Base-by-base conservation (phyloP, 1,140 invertebrate species). In the Bactericera cockerelli region DNA sequence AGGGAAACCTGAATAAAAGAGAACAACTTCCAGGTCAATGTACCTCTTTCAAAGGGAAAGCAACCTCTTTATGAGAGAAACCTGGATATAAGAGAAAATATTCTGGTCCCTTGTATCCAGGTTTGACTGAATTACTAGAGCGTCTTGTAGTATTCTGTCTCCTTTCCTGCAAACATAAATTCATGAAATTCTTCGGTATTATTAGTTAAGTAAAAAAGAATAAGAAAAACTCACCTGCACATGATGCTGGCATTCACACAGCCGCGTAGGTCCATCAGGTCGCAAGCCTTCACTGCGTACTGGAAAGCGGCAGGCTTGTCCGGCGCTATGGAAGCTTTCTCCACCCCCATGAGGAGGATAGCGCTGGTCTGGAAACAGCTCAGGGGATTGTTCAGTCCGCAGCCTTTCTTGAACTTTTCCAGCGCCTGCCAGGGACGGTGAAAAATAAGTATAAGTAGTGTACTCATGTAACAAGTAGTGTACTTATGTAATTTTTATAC, bases 211-310 rank as follows among this genome's bases (percentile, higher is more conserved):
- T n/a, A n/a, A n/a, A n/a, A n/a, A n/a, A n/a, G n/a, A n/a, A n/a
- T n/a, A n/a, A n/a, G n/a, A n/a, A n/a, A n/a, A 31, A 49, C 42
- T 49, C 4, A 49, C 42, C 42, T 66, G 68, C 90, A 89, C 86
- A 91, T 89, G 64, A 85, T 79, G 63, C 87, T 85, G 1, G 93
- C 67, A 75, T 94, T 94, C 0, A 81, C 81, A 75, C 92, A 95
- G 1, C 87, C 86, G 67, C 84, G 86, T 58, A 88, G 79, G 70
- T 92, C 84, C 2, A 82, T 83, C 10, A 83, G 68, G 63, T 91
- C 82, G 70, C 92, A 95, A 0, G 81, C 84, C 69, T 81, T 84
- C 36, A 78, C 67, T 0, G 86, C 81, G 63, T 80, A 82, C 57
- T 81, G 72, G 69, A 87, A 90, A 0, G 88, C 88, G 70, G 86